Conservation (phyloP, 2,797 vertebrate species). For the Diplodus puntazzo region DNA sequence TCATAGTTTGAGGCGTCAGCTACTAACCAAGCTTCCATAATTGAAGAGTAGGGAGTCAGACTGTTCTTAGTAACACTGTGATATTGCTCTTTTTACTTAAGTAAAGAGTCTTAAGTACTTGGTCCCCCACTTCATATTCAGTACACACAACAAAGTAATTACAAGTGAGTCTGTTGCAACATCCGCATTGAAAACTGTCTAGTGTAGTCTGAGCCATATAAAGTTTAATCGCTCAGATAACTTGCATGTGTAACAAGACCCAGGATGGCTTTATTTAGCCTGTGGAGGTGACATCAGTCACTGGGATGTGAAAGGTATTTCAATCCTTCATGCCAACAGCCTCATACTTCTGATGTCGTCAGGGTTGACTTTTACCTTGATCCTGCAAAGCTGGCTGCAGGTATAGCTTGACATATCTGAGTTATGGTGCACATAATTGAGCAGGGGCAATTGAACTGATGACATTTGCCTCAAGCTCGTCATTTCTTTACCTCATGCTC, state of each 20-base stretch:
- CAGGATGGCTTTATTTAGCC: slow-evolving; percentile 74
- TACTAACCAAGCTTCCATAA: too few species aligned
- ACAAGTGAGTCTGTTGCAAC: background rate
- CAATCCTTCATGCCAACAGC: slow-evolving; percentile 60
- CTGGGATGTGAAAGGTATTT: slow-evolving; percentile 76
- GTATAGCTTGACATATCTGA: slow-evolving; percentile 51
- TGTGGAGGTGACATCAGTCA: slow-evolving; percentile 76
- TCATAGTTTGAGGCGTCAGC: too few species aligned
- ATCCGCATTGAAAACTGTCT: slow-evolving; percentile 11
- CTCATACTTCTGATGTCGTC: slow-evolving; percentile 66
- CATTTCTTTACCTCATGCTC: slow-evolving; percentile 60
- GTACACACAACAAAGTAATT: background rate
- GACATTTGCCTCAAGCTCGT: slow-evolving; percentile 47
- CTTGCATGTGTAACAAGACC: slow-evolving; percentile 73
- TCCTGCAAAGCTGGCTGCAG: slow-evolving; percentile 45
- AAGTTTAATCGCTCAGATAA: slow-evolving; percentile 70
- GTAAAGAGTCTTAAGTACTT: background rate
- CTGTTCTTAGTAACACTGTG: background rate
- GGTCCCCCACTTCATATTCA: background rate
- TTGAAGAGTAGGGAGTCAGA: too few species aligned
- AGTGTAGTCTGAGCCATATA: slow-evolving; percentile 19
- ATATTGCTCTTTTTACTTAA: background rate
- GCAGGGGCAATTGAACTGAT: slow-evolving; percentile 48
- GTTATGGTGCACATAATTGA: slow-evolving; percentile 47
- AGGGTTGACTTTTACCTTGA: slow-evolving; percentile 52